A percentile compares a stretch with the other conserved stretches of the same genome.
phyloP scores from a whole-genome alignment of 2,888 invertebrate genomes.

The Desoria tigrina region DNA sequence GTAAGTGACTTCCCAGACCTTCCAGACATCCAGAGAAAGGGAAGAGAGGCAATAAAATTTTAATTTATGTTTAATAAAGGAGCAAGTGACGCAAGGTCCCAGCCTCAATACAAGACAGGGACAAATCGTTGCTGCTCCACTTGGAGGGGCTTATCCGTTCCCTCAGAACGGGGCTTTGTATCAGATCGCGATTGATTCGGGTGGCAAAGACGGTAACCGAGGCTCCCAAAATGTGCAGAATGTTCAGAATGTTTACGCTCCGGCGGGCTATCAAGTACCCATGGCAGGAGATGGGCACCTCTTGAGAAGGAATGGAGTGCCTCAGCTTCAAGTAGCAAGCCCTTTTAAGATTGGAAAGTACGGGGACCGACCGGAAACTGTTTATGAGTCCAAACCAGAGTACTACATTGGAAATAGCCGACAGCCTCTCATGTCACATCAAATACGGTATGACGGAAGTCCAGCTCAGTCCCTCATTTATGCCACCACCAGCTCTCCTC shows the following conservation, averaged over 20 bases:
- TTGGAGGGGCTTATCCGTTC: conserved; percentile 28
- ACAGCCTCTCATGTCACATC: conserved; percentile 34
- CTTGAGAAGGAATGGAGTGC: conserved; percentile 30
- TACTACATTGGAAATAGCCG: conserved; percentile 43
- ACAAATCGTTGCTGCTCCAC: conserved; percentile 20
- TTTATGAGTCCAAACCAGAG: conserved; percentile 42
- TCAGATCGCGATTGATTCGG: conserved; percentile 27
- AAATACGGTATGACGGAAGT: conserved; percentile 42
- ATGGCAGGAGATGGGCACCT: conserved; percentile 29
- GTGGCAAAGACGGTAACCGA: not conserved
- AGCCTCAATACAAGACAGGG: conserved; percentile 14
- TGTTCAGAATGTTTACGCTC: conserved; percentile 19
- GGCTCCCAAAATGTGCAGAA: conserved; percentile 2
- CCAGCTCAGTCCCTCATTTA: conserved; percentile 40
- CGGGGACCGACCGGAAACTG: conserved; percentile 37
- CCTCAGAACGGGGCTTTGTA: conserved; percentile 26
- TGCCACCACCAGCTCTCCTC: conserved; percentile 43
- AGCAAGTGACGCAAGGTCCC: conserved; percentile 5
- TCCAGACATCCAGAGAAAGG: not conserved
- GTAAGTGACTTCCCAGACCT: not conserved
- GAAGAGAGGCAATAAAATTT: not conserved
- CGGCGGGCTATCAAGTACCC: conserved; percentile 19
- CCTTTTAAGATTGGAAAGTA: conserved; percentile 27
- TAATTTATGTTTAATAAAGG: conserved; percentile 7
- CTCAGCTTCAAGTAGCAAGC: conserved; percentile 7